phyloP scores from a whole-genome alignment of 1,140 invertebrate species.

The Halesus radiatus region DNA sequence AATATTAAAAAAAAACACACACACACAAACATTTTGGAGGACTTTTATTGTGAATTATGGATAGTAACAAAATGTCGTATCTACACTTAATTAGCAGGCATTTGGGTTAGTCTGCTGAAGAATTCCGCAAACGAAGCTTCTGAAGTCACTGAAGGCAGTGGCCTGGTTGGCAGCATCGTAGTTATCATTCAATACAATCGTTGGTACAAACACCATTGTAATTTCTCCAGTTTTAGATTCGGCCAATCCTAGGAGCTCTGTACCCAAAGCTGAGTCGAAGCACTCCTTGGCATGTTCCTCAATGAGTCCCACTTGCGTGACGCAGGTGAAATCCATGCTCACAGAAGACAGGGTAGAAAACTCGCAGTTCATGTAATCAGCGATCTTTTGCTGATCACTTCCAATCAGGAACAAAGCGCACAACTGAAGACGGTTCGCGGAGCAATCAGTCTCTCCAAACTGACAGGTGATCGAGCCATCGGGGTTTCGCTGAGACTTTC shows the following conservation, averaged over 20 bases:
- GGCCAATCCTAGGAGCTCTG: conserved; percentile 30
- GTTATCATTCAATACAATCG: conserved; percentile 44
- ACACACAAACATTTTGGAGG: neutral
- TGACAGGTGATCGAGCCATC: conserved; percentile 59
- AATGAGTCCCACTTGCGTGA: conserved; percentile 15
- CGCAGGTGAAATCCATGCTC: conserved; percentile 29
- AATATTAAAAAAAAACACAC: neutral
- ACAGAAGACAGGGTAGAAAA: conserved; percentile 55
- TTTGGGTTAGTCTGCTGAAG: neutral
- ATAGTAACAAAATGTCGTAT: no score
- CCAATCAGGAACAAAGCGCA: conserved; percentile 60
- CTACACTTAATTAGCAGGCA: neutral
- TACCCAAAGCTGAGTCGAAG: conserved; percentile 28
- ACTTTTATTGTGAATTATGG: no score
- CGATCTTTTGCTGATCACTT: conserved; percentile 59
- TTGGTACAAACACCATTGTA: conserved; percentile 49
- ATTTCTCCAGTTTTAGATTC: conserved; percentile 43
- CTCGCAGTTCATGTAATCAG: conserved; percentile 65
- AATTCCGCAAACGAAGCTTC: conserved; percentile 35
- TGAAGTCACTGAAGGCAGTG: conserved; percentile 45
- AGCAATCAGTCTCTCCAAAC: conserved; percentile 61
- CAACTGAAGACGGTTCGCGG: conserved; percentile 63
- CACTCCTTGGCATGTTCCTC: conserved; percentile 1
- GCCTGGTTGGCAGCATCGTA: conserved; percentile 26
- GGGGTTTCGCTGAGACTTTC: conserved; percentile 57